These are phyloP conservation scores for Silvanus unidentatus DNA, from an alignment of 2,888 invertebrate genomes.

Conservation along the genomic window DNA sequence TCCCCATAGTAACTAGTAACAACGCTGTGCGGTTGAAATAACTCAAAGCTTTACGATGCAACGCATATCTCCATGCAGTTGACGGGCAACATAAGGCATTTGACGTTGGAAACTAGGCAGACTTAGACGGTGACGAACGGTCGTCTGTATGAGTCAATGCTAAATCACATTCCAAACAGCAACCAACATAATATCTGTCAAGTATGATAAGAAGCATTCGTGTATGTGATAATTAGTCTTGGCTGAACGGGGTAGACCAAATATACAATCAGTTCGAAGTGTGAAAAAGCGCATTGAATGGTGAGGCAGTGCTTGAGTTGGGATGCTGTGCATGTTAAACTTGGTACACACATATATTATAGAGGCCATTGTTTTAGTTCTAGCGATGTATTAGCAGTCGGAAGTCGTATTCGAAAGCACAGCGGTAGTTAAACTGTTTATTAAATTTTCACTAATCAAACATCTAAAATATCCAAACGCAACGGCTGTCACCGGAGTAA, in stretches of 20 bases:
- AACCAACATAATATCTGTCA: conserved; percentile 44
- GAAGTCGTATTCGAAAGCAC: conserved; percentile 18
- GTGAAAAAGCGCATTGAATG: not conserved
- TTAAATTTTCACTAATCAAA: conserved; percentile 2
- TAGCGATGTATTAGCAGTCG: conserved; percentile 33
- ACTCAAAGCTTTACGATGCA: conserved; percentile 8
- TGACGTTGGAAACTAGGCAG: conserved; percentile 29
- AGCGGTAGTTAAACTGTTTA: conserved; percentile 16
- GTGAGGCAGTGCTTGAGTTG: not conserved
- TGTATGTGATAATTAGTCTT: conserved; percentile 47
- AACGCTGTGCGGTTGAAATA: conserved; percentile 5
- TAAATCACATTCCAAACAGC: conserved; percentile 36
- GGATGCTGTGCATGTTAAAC: conserved; percentile 31
- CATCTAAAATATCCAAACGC: not conserved
- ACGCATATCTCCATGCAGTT: conserved; percentile 35
- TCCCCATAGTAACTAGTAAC: too few species aligned
- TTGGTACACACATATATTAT: conserved; percentile 41
- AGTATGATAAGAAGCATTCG: conserved; percentile 46
- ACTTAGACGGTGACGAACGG: conserved; percentile 25
- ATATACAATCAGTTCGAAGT: conserved; percentile 11
- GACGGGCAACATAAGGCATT: conserved; percentile 37
- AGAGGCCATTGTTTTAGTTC: conserved; percentile 40
- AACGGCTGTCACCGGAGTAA: too few species aligned
- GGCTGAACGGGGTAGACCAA: conserved; percentile 37
- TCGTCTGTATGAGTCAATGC: conserved; percentile 14